Base-by-base conservation (phyloP, 1,140 invertebrate genomes). In the Drosophila orosa region DNA sequence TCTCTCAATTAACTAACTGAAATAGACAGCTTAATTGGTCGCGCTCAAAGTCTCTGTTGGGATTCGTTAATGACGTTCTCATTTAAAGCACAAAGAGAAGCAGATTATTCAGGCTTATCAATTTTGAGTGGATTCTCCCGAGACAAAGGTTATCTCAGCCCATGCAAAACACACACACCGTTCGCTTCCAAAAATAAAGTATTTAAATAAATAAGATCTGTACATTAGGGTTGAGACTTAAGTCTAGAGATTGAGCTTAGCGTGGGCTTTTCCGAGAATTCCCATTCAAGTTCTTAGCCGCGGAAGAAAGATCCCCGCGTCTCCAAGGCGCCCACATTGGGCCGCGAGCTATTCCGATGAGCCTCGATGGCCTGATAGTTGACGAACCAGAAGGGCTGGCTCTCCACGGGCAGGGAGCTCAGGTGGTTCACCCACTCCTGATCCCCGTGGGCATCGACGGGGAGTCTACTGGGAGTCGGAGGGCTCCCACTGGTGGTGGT, bases 351-450 rank as follows among this genome's bases (percentile, higher is more conserved):
- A 33, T 91, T 92, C 10, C 91, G 72, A 29, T 92, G 78, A 1
- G 91, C 90, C 73, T 93, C 92, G 42, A 92, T 92, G 3, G 86
- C 85, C 59, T 92, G 67, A 44, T 90, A 91, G 72, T 93, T 94
- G 37, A 94, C 50, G 33, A 92, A 91, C 93, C 93, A 94, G 75
- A 94, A 94, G 0, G 93, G 93, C 61, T 93, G 92, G 22, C 93
- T 86, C 39, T 93, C 93, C 35, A 86, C 33, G 0, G 93, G 93
- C 29, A 93, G 63, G 15, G 81, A 73, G 27, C 79, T 92, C 2
- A 94, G 59, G n/a, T 92, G 72, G 22, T 93, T 91, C 1, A 93
- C 86, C 15, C 92, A 78, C 0, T 92, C 84, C 15, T 69, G 86
- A 65, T 93, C 93, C 5, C 93, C 93, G 10, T 92, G 80, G 10